Conservation (phyloP, 2,888 invertebrate genomes). For the Cinara cedri region DNA sequence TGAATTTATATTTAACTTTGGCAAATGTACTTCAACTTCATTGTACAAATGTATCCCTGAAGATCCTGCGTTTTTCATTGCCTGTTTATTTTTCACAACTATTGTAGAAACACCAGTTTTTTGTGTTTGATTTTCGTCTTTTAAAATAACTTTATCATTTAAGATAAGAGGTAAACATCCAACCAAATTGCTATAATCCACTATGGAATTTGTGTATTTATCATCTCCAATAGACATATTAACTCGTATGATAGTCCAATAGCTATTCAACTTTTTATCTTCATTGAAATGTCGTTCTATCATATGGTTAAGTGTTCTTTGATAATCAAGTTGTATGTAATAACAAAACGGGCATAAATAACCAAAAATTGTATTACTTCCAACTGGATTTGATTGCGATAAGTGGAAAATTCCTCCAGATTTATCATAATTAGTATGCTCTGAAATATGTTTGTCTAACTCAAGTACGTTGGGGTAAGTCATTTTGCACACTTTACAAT, state of each 20-base stretch:
- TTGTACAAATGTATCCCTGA: no score
- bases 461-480: constrained; percentile 8
- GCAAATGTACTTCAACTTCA: background rate
- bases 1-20: background rate
- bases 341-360: constrained; percentile 52
- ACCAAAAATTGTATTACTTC: constrained; percentile 14
- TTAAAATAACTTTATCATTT: background rate
- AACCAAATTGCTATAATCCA: background rate
- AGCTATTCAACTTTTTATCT: constrained; percentile 41
- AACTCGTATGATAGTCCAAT: constrained; percentile 44
- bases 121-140: no score
- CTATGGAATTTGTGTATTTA: background rate
- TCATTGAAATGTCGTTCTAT: constrained; percentile 10
- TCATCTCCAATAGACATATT: constrained; percentile 6
- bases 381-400: background rate
- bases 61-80: no score
- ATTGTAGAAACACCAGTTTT: no score
- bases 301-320: constrained; percentile 37
- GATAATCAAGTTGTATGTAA: constrained; percentile 46
- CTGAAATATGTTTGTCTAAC: constrained; percentile 26
- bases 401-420: constrained; percentile 2
- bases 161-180: constrained; percentile 39
- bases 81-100: no score
- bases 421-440: constrained; percentile 25
- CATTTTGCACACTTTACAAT: constrained; percentile 69